A percentile compares a stretch with the other conserved stretches of the same genome.
Conservation (phyloP, 2,888 invertebrate species). For the Clepsis dumicolana region DNA sequence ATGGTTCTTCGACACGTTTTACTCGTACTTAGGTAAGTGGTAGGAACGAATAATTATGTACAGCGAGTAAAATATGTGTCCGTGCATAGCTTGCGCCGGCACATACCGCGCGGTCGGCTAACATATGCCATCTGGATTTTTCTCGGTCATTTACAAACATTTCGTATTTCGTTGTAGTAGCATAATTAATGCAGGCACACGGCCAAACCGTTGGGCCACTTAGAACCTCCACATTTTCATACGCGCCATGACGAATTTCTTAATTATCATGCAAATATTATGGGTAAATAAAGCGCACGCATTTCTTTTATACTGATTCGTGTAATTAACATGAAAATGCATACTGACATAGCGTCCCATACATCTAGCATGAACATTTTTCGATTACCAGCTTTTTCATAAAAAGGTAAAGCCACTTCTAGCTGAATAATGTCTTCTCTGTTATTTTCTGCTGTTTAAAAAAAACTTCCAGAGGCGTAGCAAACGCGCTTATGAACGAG, state of each 20-base stretch:
- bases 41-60: too few relatives aligned
- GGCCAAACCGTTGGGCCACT: slow-evolving; percentile 57
- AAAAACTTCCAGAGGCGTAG: too few relatives aligned
- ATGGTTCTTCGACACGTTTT: too few relatives aligned
- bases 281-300: slow-evolving; percentile 54
- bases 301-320: slow-evolving; percentile 53
- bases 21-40: too few relatives aligned
- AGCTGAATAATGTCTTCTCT: too few relatives aligned
- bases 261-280: slow-evolving; percentile 70
- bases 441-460: too few relatives aligned
- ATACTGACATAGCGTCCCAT: not conserved
- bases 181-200: slow-evolving; percentile 81
- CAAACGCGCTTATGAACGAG: too few relatives aligned
- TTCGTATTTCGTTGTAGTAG: slow-evolving; percentile 61
- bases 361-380: not conserved
- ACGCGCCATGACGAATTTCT: slow-evolving; percentile 66
- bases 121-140: slow-evolving; percentile 50
- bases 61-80: not conserved
- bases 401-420: too few relatives aligned
- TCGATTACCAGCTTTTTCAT: too few relatives aligned
- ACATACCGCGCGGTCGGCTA: slow-evolving; percentile 10
- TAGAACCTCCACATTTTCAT: slow-evolving; percentile 67
- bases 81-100: slow-evolving; percentile 15
- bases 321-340: not conserved
- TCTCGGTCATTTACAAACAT: slow-evolving; percentile 61